These are phyloP conservation scores for Sturnira hondurensis DNA, from an alignment of 2,113 vertebrate species.

Conservation along the genomic window DNA sequence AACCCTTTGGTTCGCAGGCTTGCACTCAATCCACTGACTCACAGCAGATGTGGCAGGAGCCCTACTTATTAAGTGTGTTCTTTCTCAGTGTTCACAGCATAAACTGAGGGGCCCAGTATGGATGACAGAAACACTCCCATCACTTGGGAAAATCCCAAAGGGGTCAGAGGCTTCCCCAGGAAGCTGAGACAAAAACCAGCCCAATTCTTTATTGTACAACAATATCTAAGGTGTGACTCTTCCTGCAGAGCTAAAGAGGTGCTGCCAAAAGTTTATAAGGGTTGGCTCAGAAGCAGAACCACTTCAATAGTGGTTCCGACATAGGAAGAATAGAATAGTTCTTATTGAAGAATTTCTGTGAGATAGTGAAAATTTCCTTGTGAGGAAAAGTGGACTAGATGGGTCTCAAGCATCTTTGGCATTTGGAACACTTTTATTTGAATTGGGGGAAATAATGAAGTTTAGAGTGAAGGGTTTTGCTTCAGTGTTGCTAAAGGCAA, in stretches of 20 bases:
- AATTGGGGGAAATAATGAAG: not conserved
- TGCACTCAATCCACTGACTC: too few species aligned
- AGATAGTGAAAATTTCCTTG: not conserved
- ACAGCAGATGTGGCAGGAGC: too few species aligned
- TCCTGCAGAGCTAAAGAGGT: not conserved
- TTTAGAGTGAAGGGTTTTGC: not conserved
- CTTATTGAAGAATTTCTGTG: not conserved
- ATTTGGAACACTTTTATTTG: not conserved
- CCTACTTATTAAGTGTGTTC: not conserved
- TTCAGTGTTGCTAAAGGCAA: not conserved
- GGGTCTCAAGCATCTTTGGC: not conserved
- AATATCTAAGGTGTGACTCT: not conserved
- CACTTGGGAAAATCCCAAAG: not conserved
- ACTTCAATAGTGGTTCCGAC: not conserved
- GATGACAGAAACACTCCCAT: not conserved
- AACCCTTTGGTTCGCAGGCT: too few species aligned
- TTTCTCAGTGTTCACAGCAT: not conserved
- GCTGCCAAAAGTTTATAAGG: not conserved
- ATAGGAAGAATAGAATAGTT: not conserved
- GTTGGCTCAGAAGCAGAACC: not conserved
- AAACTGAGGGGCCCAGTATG: not conserved
- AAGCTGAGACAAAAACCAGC: not conserved
- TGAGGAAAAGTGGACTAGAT: not conserved
- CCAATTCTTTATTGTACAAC: not conserved
- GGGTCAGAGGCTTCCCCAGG: not conserved